Conservation (phyloP, 2,797 vertebrate genomes). For the Myotis myotis region DNA sequence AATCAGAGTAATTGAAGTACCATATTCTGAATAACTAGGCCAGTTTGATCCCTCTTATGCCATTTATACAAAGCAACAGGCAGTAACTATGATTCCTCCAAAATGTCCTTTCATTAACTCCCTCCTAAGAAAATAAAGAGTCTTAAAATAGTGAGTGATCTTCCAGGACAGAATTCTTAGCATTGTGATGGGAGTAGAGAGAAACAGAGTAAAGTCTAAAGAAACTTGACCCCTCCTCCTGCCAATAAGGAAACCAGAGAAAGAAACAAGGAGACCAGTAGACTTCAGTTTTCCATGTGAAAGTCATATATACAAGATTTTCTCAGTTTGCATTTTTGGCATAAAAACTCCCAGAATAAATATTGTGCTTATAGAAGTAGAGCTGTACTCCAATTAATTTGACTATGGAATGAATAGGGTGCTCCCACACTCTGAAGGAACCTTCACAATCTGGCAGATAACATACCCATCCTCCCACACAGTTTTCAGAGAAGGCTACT, state of each 20-base stretch:
- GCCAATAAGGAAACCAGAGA: not conserved
- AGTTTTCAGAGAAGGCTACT: not conserved
- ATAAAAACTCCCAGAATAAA: not conserved
- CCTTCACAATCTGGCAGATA: not conserved
- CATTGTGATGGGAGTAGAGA: not conserved
- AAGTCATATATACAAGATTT: not conserved
- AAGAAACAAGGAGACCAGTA: not conserved
- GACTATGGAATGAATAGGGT: not conserved
- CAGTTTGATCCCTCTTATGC: not conserved
- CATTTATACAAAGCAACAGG: not conserved
- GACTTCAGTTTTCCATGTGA: not conserved
- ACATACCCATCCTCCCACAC: not conserved
- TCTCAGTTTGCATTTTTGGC: not conserved
- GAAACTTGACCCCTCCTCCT: not conserved
- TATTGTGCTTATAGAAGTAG: not conserved
- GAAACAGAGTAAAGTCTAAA: not conserved
- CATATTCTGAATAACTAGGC: not conserved
- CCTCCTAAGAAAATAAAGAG: not conserved
- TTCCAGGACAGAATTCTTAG: not conserved
- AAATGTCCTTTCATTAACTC: not conserved
- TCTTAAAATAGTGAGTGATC: not conserved
- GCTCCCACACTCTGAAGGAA: not conserved
- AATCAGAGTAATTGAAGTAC: not conserved
- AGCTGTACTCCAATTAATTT: not conserved
- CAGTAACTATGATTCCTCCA: not conserved